A percentile compares a stretch with the other conserved stretches of the same genome.
phyloP scores from a whole-genome alignment of 2,888 invertebrate species.

The Philaethria dido region DNA sequence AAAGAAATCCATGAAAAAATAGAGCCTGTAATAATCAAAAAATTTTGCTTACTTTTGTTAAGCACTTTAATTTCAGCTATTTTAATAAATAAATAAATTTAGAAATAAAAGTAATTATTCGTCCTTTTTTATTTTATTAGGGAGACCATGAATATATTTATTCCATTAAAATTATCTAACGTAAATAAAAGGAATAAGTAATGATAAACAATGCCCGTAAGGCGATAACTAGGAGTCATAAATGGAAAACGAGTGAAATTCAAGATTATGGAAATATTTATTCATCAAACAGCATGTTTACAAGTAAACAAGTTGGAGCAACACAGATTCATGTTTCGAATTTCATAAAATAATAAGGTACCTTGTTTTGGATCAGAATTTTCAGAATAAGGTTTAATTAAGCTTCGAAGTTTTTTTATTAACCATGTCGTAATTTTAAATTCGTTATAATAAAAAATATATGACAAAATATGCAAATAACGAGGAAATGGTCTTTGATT shows the following conservation, averaged over 20 bases:
- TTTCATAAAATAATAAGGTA: background rate
- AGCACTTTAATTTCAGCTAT: too few relatives aligned
- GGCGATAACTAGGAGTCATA: background rate
- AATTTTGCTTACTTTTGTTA: too few relatives aligned
- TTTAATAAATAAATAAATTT: too few relatives aligned
- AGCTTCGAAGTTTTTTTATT: background rate
- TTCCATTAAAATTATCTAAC: background rate
- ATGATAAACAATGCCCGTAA: background rate
- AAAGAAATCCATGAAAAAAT: too few relatives aligned
- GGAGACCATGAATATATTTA: background rate
- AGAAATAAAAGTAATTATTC: too few relatives aligned
- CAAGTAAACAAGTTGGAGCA: background rate
- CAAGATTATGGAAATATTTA: background rate
- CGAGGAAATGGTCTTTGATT: too few relatives aligned
- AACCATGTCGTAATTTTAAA: too few relatives aligned
- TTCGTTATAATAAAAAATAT: background rate
- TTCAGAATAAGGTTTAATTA: background rate
- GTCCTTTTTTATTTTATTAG: background rate
- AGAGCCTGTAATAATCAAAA: too few relatives aligned
- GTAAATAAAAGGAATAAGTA: background rate
- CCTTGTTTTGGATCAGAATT: slow-evolving; percentile 2
- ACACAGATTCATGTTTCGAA: background rate
- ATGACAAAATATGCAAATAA: background rate
- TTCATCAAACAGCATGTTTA: slow-evolving; percentile 2
- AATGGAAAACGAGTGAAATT: background rate